phyloP scores from a whole-genome alignment of 2,888 invertebrate genomes.

The Zootermopsis nevadensis region DNA sequence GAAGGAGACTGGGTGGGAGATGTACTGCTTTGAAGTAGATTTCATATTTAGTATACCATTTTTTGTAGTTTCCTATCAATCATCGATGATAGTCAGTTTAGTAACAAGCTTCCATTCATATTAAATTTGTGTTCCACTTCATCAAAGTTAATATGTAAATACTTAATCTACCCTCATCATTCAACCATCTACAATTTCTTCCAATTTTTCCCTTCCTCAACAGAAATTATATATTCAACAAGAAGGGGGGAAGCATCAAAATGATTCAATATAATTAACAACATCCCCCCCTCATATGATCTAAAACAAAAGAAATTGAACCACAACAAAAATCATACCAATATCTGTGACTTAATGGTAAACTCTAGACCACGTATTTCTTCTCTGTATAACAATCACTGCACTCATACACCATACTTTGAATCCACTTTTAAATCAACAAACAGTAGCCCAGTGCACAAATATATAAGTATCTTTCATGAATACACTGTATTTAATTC shows the following conservation, averaged over 20 bases:
- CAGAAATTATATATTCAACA: slow-evolving; percentile 34
- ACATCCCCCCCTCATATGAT: slow-evolving; percentile 15
- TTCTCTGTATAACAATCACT: slow-evolving; percentile 12
- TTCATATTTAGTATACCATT: slow-evolving; percentile 10
- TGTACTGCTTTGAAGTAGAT: background rate
- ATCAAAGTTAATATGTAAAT: slow-evolving; percentile 24
- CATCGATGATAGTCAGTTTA: background rate
- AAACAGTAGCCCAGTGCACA: slow-evolving; percentile 2
- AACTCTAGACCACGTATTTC: slow-evolving; percentile 1
- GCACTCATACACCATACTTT: background rate
- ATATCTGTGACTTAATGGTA: slow-evolving; percentile 15
- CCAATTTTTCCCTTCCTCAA: slow-evolving; percentile 31
- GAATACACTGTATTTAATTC: background rate
- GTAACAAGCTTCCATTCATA: slow-evolving; percentile 16
- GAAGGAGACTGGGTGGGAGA: slow-evolving; percentile 17
- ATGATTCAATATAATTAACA: slow-evolving; percentile 30
- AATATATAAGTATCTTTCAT: background rate
- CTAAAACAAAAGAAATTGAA: slow-evolving; percentile 23
- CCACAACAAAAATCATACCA: slow-evolving; percentile 16
- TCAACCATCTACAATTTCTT: slow-evolving; percentile 30
- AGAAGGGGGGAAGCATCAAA: slow-evolving; percentile 18
- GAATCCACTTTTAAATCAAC: background rate
- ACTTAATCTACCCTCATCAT: background rate
- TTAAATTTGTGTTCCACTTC: slow-evolving; percentile 7
- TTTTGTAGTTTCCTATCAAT: background rate